Percentiles rank a stretch among this genome's conserved stretches.
Conservation (phyloP, 2,113 vertebrate species). For the Mustela lutreola region DNA sequence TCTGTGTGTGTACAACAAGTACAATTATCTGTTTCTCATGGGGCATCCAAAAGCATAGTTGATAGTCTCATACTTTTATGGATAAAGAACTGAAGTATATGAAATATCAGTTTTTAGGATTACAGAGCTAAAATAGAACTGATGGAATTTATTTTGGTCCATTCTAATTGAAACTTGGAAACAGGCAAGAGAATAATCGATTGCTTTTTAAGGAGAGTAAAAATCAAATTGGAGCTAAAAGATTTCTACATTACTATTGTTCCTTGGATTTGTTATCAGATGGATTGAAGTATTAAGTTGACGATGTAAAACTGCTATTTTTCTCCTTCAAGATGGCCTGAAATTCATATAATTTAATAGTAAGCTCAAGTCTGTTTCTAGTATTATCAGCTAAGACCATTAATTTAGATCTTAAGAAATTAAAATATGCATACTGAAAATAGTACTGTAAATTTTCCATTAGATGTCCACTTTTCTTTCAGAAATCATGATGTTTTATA, state of each 20-base stretch:
- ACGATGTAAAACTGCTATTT: neutral
- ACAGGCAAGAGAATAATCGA: neutral
- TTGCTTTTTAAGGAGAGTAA: neutral
- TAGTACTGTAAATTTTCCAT: neutral
- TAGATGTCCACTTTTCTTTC: neutral
- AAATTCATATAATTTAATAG: neutral
- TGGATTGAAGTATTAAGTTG: neutral
- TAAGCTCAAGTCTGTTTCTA: neutral
- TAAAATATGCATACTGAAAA: neutral
- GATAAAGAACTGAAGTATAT: neutral
- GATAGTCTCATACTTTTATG: neutral
- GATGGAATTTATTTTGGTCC: neutral
- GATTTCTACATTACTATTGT: neutral
- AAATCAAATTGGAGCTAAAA: neutral
- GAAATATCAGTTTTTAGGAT: neutral
- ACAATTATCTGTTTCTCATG: neutral
- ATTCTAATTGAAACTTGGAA: neutral
- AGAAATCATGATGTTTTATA: neutral
- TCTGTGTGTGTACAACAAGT: neutral
- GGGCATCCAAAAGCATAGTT: neutral
- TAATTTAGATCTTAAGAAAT: conserved; percentile 16
- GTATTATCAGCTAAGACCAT: neutral
- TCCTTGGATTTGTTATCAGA: neutral
- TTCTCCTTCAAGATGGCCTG: neutral
- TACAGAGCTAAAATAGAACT: neutral